phyloP scores from a whole-genome alignment of 1,140 invertebrate genomes.

The Trinorchestia longiramus region DNA sequence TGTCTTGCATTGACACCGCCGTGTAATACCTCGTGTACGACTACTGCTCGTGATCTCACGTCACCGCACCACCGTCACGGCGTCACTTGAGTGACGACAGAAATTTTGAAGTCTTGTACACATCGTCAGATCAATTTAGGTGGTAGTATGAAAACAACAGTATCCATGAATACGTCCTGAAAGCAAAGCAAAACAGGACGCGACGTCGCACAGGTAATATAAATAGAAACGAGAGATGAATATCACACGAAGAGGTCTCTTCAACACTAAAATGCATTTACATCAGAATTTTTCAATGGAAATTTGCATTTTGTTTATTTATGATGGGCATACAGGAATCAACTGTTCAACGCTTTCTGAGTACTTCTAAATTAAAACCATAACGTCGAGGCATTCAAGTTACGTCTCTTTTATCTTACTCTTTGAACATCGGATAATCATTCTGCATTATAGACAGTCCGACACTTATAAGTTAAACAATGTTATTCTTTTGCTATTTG shows the following conservation, averaged over 20 bases:
- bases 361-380: background rate
- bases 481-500: background rate
- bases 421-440: background rate
- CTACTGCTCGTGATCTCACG: too few relatives aligned
- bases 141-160: background rate
- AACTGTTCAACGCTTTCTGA: background rate
- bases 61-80: background rate
- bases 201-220: background rate
- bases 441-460: background rate
- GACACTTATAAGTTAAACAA: background rate
- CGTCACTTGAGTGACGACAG: background rate
- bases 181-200: background rate
- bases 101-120: background rate
- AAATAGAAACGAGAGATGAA: background rate
- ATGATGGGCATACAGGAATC: background rate
- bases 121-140: background rate
- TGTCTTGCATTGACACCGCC: too few relatives aligned
- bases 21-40: too few relatives aligned
- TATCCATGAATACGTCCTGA: background rate
- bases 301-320: background rate
- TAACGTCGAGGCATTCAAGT: background rate
- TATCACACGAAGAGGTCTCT: too few relatives aligned
- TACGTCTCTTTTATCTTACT: background rate
- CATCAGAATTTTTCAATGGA: too few relatives aligned
- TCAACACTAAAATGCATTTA: too few relatives aligned